phyloP scores from a whole-genome alignment of 2,888 invertebrate genomes.

The Drosophila nr. perissopoda region DNA sequence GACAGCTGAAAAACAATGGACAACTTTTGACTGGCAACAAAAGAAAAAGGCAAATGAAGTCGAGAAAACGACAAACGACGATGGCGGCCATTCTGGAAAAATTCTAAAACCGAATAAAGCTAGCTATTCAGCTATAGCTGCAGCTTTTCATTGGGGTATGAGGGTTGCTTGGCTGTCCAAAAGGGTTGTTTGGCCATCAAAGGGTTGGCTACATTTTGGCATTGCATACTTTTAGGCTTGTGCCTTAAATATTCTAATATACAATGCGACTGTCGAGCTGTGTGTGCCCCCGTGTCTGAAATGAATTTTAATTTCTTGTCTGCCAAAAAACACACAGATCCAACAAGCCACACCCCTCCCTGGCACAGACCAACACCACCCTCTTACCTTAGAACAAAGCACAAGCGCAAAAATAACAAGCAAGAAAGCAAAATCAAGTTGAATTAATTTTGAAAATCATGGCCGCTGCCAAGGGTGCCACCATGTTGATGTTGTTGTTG shows the following conservation, averaged over 20 bases:
- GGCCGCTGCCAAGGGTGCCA: constrained; percentile 67
- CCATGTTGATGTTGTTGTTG: constrained; percentile 41
- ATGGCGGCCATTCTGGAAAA: constrained; percentile 72
- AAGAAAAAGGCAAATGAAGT: constrained; percentile 52
- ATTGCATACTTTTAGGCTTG: constrained; percentile 80
- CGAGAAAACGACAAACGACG: constrained; percentile 27
- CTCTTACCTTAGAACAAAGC: constrained; percentile 12
- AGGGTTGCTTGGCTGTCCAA: constrained; percentile 45
- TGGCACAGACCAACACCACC: not conserved
- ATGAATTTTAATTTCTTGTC: constrained; percentile 83
- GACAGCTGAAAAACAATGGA: constrained; percentile 73
- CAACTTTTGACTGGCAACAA: constrained; percentile 68
- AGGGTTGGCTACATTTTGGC: constrained; percentile 49
- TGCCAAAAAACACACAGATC: constrained; percentile 45
- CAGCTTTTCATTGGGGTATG: constrained; percentile 26
- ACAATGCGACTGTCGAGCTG: constrained; percentile 39
- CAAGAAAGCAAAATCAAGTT: constrained; percentile 80
- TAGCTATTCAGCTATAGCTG: constrained; percentile 5
- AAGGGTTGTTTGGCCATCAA: constrained; percentile 46
- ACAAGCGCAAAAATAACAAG: constrained; percentile 66
- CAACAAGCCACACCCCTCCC: constrained; percentile 1
- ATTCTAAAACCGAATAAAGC: constrained; percentile 20
- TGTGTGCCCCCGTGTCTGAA: constrained; percentile 60
- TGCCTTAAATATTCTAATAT: constrained; percentile 76
- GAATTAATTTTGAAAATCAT: constrained; percentile 83